phyloP scores from a whole-genome alignment of 1,140 invertebrate species.

The Drosophila pallidifrons region DNA sequence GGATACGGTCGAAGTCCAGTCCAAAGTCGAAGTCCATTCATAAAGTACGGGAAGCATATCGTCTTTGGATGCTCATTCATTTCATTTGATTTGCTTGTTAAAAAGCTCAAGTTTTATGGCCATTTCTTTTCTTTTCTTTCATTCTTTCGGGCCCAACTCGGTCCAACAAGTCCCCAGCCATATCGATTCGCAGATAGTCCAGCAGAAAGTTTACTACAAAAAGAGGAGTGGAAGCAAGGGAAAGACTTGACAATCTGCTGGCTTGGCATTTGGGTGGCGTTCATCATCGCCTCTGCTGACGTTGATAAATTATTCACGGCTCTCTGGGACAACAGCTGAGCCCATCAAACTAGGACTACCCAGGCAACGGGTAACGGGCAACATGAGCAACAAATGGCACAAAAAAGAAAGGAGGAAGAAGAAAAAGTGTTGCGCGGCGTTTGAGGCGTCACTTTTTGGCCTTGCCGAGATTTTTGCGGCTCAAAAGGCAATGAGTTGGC shows the following conservation, averaged over 20 bases:
- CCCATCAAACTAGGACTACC: slow-evolving; percentile 14
- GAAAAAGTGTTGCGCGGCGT: slow-evolving; percentile 41
- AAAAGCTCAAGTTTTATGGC: slow-evolving; percentile 83
- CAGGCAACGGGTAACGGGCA: neutral
- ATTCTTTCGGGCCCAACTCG: slow-evolving; percentile 23
- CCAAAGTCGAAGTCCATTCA: slow-evolving; percentile 48
- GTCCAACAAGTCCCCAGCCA: slow-evolving; percentile 66
- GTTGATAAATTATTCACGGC: slow-evolving; percentile 75
- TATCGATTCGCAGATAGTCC: slow-evolving; percentile 64
- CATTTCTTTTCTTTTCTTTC: slow-evolving; percentile 48
- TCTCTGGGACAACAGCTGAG: slow-evolving; percentile 44
- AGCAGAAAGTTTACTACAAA: slow-evolving; percentile 13
- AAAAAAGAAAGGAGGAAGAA: slow-evolving; percentile 13
- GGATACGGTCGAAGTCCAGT: neutral
- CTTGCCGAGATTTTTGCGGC: slow-evolving; percentile 43
- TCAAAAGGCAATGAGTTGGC: slow-evolving; percentile 73
- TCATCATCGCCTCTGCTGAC: slow-evolving; percentile 75
- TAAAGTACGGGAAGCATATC: slow-evolving; percentile 55
- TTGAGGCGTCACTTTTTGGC: slow-evolving; percentile 44
- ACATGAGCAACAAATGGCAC: slow-evolving; percentile 64
- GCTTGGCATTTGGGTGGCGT: slow-evolving; percentile 62
- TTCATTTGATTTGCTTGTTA: slow-evolving; percentile 81
- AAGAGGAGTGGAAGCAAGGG: neutral
- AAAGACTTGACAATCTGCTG: slow-evolving; percentile 66
- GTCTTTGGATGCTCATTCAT: slow-evolving; percentile 40